A percentile compares a stretch with the other conserved stretches of the same genome.
These are phyloP conservation scores for Drosophila greeni DNA, from an alignment of 2,888 invertebrate genomes.

Conservation along the genomic window DNA sequence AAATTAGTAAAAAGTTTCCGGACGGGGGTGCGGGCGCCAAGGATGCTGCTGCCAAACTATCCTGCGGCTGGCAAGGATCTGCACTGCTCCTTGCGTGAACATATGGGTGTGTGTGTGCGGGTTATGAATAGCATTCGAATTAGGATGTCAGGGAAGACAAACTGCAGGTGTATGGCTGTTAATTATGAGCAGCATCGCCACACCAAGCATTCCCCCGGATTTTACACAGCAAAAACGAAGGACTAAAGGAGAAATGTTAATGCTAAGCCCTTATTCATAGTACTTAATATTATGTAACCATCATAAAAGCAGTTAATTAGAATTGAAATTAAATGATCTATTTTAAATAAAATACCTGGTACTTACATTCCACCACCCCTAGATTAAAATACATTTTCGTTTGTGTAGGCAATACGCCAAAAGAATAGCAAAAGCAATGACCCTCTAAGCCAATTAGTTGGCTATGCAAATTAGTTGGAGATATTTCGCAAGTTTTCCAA, in stretches of 20 bases:
- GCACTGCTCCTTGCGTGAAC: constrained; percentile 29
- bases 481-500: constrained; percentile 54
- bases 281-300: neutral
- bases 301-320: neutral
- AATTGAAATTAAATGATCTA: neutral
- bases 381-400: neutral
- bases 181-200: constrained; percentile 58
- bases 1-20: constrained; percentile 73
- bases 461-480: constrained; percentile 61
- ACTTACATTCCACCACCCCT: neutral
- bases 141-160: constrained; percentile 51
- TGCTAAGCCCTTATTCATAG: neutral
- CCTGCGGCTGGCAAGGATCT: constrained; percentile 66
- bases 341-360: neutral
- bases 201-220: constrained; percentile 4
- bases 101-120: constrained; percentile 25
- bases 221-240: constrained; percentile 4
- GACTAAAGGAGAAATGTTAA: too few species aligned
- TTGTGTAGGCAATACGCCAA: constrained; percentile 36
- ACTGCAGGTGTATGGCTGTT: constrained; percentile 42
- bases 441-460: constrained; percentile 63
- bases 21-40: constrained; percentile 44
- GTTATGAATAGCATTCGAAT: constrained; percentile 65
- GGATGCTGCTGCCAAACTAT: constrained; percentile 56
- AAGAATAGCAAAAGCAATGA: constrained; percentile 52